phyloP scores from a whole-genome alignment of 2,888 invertebrate genomes.

The Hirtodrosophila cameraria region DNA sequence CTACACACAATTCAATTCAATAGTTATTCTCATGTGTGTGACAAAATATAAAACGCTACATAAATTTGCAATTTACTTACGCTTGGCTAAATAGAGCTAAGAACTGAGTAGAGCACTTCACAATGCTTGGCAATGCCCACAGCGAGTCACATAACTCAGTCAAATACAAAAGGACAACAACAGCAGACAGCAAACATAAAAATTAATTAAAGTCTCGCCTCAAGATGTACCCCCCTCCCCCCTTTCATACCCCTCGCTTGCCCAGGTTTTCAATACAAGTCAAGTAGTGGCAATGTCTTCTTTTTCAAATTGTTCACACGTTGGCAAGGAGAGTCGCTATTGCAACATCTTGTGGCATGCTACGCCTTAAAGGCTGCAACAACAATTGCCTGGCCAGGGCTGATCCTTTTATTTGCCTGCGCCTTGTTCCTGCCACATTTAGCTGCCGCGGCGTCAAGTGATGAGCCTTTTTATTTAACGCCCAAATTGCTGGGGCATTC shows the following conservation, averaged over 20 bases:
- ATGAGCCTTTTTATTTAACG: conserved; percentile 71
- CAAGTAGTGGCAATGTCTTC: conserved; percentile 68
- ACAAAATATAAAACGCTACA: conserved; percentile 41
- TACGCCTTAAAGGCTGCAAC: conserved; percentile 68
- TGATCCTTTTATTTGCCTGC: conserved; percentile 5
- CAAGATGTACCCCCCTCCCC: conserved; percentile 14
- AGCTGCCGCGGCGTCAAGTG: conserved; percentile 71
- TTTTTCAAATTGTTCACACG: conserved; percentile 71
- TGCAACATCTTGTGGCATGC: conserved; percentile 63
- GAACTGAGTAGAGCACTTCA: conserved; percentile 28
- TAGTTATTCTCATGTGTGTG: conserved; percentile 20
- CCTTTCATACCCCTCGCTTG: background rate
- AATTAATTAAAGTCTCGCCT: conserved; percentile 73
- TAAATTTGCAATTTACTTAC: conserved; percentile 71
- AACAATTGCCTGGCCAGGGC: conserved; percentile 23
- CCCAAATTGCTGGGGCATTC: conserved; percentile 47
- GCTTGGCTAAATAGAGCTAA: conserved; percentile 40
- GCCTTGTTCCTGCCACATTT: conserved; percentile 38
- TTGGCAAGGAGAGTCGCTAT: conserved; percentile 45
- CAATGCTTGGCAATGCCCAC: conserved; percentile 60
- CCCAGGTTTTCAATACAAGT: conserved; percentile 30
- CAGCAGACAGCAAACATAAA: conserved; percentile 55
- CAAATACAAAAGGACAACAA: conserved; percentile 45
- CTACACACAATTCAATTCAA: conserved; percentile 24
- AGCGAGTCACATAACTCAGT: conserved; percentile 75